Conservation (phyloP, 2,888 invertebrate genomes). For the Drosophila phalerata region DNA sequence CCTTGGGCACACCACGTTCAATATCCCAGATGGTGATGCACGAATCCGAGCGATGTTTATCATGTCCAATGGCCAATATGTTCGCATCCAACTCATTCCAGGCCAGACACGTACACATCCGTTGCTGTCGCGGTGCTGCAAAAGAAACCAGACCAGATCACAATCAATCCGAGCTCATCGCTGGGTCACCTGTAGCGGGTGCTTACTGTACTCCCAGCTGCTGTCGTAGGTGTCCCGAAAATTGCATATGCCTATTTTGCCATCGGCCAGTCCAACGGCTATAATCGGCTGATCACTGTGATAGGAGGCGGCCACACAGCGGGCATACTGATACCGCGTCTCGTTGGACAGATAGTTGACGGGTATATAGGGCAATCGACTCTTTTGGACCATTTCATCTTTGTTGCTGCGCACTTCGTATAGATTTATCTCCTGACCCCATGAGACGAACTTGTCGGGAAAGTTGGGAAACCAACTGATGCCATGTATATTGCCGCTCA, state of each 20-base stretch:
- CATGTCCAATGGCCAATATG: slow-evolving; percentile 94
- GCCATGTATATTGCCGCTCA: slow-evolving; percentile 89
- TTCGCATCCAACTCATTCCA: slow-evolving; percentile 95
- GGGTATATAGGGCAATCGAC: slow-evolving; percentile 78
- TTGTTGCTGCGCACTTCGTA: slow-evolving; percentile 89
- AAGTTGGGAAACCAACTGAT: slow-evolving; percentile 94
- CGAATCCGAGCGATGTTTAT: slow-evolving; percentile 95
- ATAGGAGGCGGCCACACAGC: slow-evolving; percentile 95
- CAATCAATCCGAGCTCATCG: background rate
- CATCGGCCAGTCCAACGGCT: slow-evolving; percentile 95
- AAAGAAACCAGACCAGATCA: too few relatives aligned
- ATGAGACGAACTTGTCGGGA: slow-evolving; percentile 93
- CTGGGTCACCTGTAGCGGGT: background rate
- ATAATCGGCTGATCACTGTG: slow-evolving; percentile 92
- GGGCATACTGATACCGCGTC: slow-evolving; percentile 90
- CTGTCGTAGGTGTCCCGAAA: slow-evolving; percentile 90
- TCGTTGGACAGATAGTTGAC: slow-evolving; percentile 83
- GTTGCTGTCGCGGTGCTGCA: slow-evolving; percentile 92
- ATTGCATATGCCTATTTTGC: slow-evolving; percentile 93
- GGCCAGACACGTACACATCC: slow-evolving; percentile 94
- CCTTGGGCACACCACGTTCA: slow-evolving; percentile 83
- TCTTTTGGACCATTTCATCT: slow-evolving; percentile 55
- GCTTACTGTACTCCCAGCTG: slow-evolving; percentile 84
- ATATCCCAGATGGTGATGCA: slow-evolving; percentile 96
- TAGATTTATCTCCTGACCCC: slow-evolving; percentile 95